Conservation (phyloP, 2,113 vertebrate genomes). For the Psettodes erumei region DNA sequence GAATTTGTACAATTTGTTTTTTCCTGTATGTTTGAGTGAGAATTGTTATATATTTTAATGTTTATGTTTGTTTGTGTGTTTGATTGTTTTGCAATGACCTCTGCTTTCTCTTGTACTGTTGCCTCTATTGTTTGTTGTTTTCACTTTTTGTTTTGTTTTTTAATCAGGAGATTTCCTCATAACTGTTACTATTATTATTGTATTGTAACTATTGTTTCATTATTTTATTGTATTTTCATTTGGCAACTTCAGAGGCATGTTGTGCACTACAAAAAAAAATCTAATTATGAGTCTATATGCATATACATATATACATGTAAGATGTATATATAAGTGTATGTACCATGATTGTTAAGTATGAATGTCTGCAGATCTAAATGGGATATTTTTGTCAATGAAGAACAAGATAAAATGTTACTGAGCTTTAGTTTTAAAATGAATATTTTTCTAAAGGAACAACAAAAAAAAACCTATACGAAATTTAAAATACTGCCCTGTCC, state of each 20-base stretch:
- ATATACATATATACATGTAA: slow-evolving; percentile 77
- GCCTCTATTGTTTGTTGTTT: slow-evolving; percentile 62
- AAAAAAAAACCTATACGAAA: slow-evolving; percentile 64
- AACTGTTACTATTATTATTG: slow-evolving; percentile 79
- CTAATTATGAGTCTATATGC: slow-evolving; percentile 70
- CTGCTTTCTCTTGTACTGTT: slow-evolving; percentile 78
- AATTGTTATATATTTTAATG: slow-evolving; percentile 75
- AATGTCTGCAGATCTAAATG: slow-evolving; percentile 83
- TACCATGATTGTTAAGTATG: slow-evolving; percentile 84
- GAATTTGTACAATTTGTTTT: slow-evolving; percentile 81
- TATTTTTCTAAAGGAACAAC: slow-evolving; percentile 85
- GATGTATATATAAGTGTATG: slow-evolving; percentile 79
- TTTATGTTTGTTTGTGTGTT: slow-evolving; percentile 66
- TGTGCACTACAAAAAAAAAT: slow-evolving; percentile 82
- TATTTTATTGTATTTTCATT: slow-evolving; percentile 81
- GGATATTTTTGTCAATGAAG: slow-evolving; percentile 86
- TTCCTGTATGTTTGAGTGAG: slow-evolving; percentile 72
- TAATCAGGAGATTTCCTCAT: slow-evolving; percentile 55
- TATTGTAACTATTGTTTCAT: slow-evolving; percentile 76
- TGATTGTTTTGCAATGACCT: slow-evolving; percentile 74
- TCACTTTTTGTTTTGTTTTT: slow-evolving; percentile 41
- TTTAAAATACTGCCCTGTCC: slow-evolving; percentile 72
- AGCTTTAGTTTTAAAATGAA: slow-evolving; percentile 80
- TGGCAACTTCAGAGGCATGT: slow-evolving; percentile 84
- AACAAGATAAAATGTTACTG: slow-evolving; percentile 73